A percentile compares a stretch with the other conserved stretches of the same genome.
Conservation (phyloP, 92 coral and sea anemone genomes). For the Paramuricea clavata region DNA sequence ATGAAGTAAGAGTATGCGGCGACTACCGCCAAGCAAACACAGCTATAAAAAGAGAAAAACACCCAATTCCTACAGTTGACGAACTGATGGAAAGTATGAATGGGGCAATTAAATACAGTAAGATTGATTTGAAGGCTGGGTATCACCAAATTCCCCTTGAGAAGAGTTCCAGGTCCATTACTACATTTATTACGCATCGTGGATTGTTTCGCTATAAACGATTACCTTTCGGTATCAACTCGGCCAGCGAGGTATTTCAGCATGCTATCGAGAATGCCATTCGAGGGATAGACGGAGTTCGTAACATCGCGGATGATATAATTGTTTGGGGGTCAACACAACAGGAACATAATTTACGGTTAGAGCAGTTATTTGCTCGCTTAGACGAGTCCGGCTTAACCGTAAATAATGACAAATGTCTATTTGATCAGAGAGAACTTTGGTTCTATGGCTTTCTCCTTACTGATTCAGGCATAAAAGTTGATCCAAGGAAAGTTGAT, state of each 20-base stretch:
- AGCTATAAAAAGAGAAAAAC: conserved; percentile 36
- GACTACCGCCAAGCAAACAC: conserved; percentile 57
- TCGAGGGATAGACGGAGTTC: conserved; percentile 67
- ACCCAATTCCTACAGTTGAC: conserved; percentile 61
- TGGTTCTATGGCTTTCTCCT: conserved; percentile 15
- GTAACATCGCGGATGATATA: conserved; percentile 54
- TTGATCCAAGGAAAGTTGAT: conserved; percentile 11
- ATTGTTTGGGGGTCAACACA: conserved; percentile 69
- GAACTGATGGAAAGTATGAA: conserved; percentile 53
- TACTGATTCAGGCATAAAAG: neutral
- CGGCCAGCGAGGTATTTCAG: conserved; percentile 53
- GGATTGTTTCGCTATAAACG: conserved; percentile 52
- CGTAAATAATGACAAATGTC: too few relatives aligned
- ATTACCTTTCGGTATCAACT: conserved; percentile 40
- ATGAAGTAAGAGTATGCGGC: conserved; percentile 57
- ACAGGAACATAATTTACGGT: conserved; percentile 27
- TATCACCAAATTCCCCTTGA: conserved; percentile 57
- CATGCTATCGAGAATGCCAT: conserved; percentile 53
- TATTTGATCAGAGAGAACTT: too few relatives aligned
- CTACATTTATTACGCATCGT: conserved; percentile 50
- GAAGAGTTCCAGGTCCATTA: conserved; percentile 30
- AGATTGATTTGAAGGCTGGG: conserved; percentile 52
- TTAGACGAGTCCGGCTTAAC: neutral
- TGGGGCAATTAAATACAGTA: conserved; percentile 50
- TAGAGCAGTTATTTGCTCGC: neutral